phyloP scores from a whole-genome alignment of 2,113 vertebrate species.

The Ctenodactylus gundi region DNA sequence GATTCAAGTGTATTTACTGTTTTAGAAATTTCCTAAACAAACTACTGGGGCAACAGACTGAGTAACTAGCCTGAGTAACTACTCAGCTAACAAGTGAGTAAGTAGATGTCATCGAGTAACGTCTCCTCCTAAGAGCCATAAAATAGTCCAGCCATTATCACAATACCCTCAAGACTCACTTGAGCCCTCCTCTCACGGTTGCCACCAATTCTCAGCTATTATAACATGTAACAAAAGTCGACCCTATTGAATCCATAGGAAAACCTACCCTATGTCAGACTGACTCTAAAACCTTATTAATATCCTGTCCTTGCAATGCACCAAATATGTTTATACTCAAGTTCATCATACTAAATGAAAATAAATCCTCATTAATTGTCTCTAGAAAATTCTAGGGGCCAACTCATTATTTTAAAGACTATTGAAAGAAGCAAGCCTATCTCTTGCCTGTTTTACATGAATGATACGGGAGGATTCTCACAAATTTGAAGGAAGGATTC shows the following conservation, averaged over 20 bases:
- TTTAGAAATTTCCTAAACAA: slow-evolving; percentile 26
- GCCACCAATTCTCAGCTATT: not conserved
- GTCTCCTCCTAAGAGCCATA: not conserved
- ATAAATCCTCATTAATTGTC: not conserved
- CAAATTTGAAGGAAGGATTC: not conserved
- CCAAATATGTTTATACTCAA: not conserved
- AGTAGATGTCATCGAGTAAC: not conserved
- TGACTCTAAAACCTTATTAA: not conserved
- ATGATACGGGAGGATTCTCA: no score
- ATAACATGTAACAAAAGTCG: not conserved
- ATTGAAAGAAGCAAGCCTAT: not conserved
- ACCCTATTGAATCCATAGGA: not conserved
- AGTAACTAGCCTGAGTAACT: no score
- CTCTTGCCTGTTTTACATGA: not conserved
- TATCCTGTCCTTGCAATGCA: not conserved
- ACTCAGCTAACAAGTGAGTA: not conserved
- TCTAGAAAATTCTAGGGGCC: not conserved
- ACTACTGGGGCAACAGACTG: not conserved
- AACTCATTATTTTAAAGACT: not conserved
- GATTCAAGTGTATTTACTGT: not conserved
- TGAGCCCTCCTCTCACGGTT: not conserved
- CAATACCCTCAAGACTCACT: not conserved
- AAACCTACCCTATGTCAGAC: not conserved
- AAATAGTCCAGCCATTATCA: not conserved
- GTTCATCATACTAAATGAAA: not conserved